Evolutionary conservation across 37 sponge, comb jelly and placozoan genomes (phyloP).

Genomic region (Mnemiopsis leidyi): DNA sequence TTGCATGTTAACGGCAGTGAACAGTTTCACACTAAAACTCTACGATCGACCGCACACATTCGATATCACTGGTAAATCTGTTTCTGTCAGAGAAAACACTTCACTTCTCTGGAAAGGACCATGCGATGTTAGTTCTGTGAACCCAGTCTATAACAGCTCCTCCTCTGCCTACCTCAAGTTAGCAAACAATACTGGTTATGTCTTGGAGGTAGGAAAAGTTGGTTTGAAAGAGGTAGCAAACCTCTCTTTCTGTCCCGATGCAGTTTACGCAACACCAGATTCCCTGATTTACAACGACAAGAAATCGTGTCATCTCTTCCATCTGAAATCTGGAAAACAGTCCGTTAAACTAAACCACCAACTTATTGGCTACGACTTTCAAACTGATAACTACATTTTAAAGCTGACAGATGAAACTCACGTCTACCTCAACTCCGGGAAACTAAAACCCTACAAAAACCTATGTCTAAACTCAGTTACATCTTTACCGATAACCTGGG

Average conservation of each 20-base stretch:
- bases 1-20: neutral
- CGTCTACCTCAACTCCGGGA: neutral
- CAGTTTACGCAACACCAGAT: neutral
- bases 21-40: neutral
- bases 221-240: neutral
- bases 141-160: neutral
- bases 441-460: neutral
- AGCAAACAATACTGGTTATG: neutral
- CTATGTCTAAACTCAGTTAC: neutral
- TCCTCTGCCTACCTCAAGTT: neutral
- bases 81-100: neutral
- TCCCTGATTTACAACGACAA: neutral
- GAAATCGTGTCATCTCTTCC: neutral
- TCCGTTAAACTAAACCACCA: neutral
- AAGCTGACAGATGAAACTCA: neutral
- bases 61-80: neutral
- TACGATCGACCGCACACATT: neutral
- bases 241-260: neutral
- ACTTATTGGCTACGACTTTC: constrained; percentile 13
- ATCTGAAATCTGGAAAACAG: neutral
- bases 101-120: neutral
- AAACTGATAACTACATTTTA: neutral
- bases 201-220: neutral
- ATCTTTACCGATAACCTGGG: constrained; percentile 21
- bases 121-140: neutral